Evolutionary conservation across 2,113 vertebrate genomes (phyloP).

Genomic region (Sterna hirundo): DNA sequence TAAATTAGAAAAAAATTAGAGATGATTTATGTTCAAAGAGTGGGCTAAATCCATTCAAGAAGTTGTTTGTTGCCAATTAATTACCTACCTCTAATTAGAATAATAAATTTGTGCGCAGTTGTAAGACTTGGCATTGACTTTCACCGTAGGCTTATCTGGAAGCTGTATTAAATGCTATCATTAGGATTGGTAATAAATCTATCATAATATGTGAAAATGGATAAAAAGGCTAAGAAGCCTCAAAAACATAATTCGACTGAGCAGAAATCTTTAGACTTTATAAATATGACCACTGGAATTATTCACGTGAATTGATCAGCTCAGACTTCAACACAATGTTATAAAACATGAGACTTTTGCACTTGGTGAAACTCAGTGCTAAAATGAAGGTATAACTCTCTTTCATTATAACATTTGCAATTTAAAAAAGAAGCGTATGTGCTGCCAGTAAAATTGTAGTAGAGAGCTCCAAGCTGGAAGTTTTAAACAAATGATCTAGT

Average conservation of each 20-base stretch:
- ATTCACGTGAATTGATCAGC: neutral
- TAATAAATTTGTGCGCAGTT: slow-evolving; percentile 24
- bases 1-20: slow-evolving; percentile 28
- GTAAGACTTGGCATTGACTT: slow-evolving; percentile 21
- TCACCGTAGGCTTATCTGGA: neutral
- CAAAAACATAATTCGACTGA: neutral
- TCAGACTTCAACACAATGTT: neutral
- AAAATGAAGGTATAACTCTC: slow-evolving; percentile 4
- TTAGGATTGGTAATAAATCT: slow-evolving; percentile 16
- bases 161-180: neutral
- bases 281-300: slow-evolving; percentile 9
- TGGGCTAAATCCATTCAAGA: neutral
- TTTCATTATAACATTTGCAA: neutral
- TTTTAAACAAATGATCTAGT: neutral
- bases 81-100: slow-evolving; percentile 33
- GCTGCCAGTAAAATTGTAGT: neutral
- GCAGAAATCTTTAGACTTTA: neutral
- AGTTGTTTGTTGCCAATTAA: slow-evolving; percentile 67
- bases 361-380: slow-evolving; percentile 2
- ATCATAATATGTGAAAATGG: slow-evolving; percentile 3
- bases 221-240: slow-evolving; percentile 7
- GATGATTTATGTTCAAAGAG: slow-evolving; percentile 10
- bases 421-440: neutral
- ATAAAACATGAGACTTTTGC: slow-evolving; percentile 17
- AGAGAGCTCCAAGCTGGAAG: neutral